A percentile compares a stretch with the other conserved stretches of the same genome.
These are phyloP conservation scores for Callipepla squamata DNA, from an alignment of 2,113 vertebrate species.

Conservation along the genomic window DNA sequence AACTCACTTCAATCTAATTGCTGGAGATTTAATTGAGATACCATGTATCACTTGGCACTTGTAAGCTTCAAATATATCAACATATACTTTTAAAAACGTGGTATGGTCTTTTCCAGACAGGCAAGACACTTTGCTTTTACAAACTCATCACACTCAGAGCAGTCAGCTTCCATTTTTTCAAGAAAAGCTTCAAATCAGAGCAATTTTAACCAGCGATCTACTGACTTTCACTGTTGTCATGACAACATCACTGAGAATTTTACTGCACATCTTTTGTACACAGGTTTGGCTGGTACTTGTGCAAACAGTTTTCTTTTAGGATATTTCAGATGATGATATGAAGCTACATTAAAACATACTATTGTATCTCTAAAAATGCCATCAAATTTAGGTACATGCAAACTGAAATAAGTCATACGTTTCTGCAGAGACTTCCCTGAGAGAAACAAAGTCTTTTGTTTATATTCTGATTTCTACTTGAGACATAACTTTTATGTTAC, in stretches of 20 bases:
- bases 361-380: neutral
- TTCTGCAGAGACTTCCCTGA: neutral
- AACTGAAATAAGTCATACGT: neutral
- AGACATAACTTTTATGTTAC: neutral
- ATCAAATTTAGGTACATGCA: neutral
- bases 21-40: neutral
- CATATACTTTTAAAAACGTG: neutral
- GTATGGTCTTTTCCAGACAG: neutral
- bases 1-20: neutral
- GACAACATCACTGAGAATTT: constrained; percentile 40
- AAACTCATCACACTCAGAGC: neutral
- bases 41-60: neutral
- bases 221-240: constrained; percentile 50
- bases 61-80: neutral
- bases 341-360: neutral
- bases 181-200: neutral
- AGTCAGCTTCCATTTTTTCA: neutral
- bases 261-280: neutral
- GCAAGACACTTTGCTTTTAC: neutral
- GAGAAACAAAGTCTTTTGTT: neutral
- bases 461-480: no score
- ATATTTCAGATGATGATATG: neutral
- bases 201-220: constrained; percentile 12
- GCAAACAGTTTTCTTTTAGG: neutral
- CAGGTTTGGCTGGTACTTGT: neutral